Conservation (phyloP, 1,140 invertebrate species). For the Bombyx mandarina region DNA sequence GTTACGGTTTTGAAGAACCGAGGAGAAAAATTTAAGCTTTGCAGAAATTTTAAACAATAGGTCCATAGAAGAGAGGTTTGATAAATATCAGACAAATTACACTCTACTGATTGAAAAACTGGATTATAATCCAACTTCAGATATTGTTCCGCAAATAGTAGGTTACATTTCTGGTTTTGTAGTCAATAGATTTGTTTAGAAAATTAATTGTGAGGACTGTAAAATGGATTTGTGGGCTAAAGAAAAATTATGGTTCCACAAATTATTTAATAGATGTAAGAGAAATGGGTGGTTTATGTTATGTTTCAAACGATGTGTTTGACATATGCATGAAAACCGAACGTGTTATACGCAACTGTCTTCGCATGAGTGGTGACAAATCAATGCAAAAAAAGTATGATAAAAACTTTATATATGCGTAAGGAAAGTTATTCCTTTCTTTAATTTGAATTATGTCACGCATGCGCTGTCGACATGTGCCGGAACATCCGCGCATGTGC, state of each 20-base stretch:
- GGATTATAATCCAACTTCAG: background rate
- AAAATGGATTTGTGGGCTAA: background rate
- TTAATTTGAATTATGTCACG: no score
- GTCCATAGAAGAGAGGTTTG: background rate
- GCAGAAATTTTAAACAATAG: background rate
- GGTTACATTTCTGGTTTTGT: background rate
- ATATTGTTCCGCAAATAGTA: background rate
- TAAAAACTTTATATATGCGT: no score
- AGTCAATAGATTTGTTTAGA: background rate
- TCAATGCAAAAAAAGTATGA: no score
- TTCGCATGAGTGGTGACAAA: background rate
- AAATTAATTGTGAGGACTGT: background rate
- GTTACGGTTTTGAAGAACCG: background rate
- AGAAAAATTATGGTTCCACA: background rate
- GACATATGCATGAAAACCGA: background rate
- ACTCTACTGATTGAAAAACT: background rate
- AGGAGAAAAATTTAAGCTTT: background rate
- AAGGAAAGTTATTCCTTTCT: no score
- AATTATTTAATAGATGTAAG: background rate
- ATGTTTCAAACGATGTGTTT: background rate
- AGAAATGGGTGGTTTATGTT: slow-evolving; percentile 3
- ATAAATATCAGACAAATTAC: background rate
- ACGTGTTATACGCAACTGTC: background rate
- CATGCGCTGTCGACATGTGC: no score
- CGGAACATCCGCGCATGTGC: no score